Base-by-base conservation (phyloP, 37 sponge, comb jelly and placozoan species). In the Diacarnus erythraeanus region DNA sequence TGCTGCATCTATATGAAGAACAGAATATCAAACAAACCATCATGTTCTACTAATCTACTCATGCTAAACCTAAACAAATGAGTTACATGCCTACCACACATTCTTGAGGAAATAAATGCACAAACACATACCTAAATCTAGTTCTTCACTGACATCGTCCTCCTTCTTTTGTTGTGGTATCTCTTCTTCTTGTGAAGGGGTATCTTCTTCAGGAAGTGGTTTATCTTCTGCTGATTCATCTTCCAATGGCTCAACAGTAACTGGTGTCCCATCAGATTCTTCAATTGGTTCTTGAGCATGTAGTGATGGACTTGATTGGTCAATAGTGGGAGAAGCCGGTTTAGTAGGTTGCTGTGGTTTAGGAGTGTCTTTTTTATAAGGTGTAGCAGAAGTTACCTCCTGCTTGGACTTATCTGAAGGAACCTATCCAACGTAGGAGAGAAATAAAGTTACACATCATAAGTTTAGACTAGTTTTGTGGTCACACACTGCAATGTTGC, bases 291-390 rank as follows among this genome's bases (percentile, higher is more conserved):
- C 76, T 22, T 57, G 57, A 9, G 69, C 69, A 68, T 36, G 69
- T 30, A n/a, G 38, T 22, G 71, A 25, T 38, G 56, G 56, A 5
- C 42, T n/a, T 27, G 72, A 15, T 51, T 29, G 58, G 21, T 39
- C 77, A 39, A 37, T 40, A 12, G 71, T 29, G 12, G 82, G 63
- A n/a, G 82, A 69, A 29, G 76, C 35, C n/a, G 70, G 75, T 35
- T 57, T 56, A 30, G 59, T 25, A 12, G 67, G 75, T 10, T 40
- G 65, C 25, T 59, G 22, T 10, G 37, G n/a, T n/a, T n/a, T 31
- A 4, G 80, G 39, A 38, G 56, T 44, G 38, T 38, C 37, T 33
- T 37, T 33, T 3, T 76, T 27, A 8, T 21, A 22, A n/a, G 8
- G 0, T 1, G 78, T 12, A 64, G 78, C 23, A 37, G 12, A 6